Evolutionary conservation across 2,113 vertebrate species (phyloP).

Genomic region (Fulica atra): DNA sequence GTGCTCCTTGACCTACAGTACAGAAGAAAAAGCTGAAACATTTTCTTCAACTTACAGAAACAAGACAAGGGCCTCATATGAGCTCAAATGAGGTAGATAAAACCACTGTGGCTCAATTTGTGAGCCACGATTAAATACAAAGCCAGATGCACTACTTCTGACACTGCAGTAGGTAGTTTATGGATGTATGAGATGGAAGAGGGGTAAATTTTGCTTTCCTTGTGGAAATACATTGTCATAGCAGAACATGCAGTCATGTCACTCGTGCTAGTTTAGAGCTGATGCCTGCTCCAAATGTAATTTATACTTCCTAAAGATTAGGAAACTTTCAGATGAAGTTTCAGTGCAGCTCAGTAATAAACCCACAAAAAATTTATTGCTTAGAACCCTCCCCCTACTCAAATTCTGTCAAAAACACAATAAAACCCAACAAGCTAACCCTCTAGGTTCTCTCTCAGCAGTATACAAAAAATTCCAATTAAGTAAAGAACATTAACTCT

Average conservation of each 20-base stretch:
- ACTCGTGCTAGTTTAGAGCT: not conserved
- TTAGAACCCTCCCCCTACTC: not conserved
- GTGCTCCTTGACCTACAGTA: not conserved
- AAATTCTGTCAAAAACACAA: not conserved
- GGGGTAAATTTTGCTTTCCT: not conserved
- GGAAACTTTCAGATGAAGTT: not conserved
- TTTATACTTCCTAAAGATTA: not conserved
- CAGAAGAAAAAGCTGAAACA: not conserved
- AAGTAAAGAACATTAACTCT: not conserved
- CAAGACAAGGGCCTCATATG: not conserved
- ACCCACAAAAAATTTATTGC: not conserved
- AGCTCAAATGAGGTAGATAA: not conserved
- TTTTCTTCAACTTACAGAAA: not conserved
- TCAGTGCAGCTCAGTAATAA: not conserved
- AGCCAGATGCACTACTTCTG: not conserved
- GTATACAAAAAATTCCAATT: not conserved
- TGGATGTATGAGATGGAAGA: not conserved
- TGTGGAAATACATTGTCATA: not conserved
- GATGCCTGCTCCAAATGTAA: not conserved
- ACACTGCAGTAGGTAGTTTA: not conserved
- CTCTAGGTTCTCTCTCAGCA: not conserved
- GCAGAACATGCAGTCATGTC: not conserved
- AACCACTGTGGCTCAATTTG: not conserved
- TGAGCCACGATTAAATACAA: not conserved
- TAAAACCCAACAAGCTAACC: not conserved